A percentile compares a stretch with the other conserved stretches of the same genome.
These are phyloP conservation scores for Redunca redunca DNA, from an alignment of 2,113 vertebrate genomes.

Conservation along the genomic window DNA sequence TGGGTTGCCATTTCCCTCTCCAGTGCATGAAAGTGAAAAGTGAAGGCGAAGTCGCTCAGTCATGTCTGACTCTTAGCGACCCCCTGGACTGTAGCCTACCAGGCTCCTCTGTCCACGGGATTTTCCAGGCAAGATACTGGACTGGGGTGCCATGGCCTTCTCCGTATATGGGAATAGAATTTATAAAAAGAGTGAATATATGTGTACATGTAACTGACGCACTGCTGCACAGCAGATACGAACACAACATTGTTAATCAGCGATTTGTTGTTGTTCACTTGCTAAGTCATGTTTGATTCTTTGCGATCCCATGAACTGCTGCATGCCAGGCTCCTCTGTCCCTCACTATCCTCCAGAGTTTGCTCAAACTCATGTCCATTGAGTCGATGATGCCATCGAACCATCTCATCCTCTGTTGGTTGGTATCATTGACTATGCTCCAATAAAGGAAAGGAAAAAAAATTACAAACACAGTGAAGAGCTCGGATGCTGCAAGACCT, in stretches of 20 bases:
- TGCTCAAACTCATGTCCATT: not conserved
- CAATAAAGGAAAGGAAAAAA: not conserved
- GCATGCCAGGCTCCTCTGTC: not conserved
- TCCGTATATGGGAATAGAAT: not conserved
- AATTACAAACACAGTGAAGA: not conserved
- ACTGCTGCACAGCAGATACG: not conserved
- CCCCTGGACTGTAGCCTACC: too few species aligned
- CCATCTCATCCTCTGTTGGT: not conserved
- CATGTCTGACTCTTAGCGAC: too few species aligned
- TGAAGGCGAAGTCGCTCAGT: too few species aligned
- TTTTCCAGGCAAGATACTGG: too few species aligned
- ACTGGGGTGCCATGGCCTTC: too few species aligned
- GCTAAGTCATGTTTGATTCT: not conserved
- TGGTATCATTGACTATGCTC: not conserved
- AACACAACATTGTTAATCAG: not conserved
- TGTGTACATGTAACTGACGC: not conserved
- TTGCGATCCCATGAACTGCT: not conserved
- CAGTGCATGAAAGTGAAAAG: too few species aligned
- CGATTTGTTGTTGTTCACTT: not conserved
- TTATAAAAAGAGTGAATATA: not conserved
- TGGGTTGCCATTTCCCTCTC: too few species aligned
- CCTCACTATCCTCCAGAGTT: not conserved
- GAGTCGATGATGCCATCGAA: not conserved
- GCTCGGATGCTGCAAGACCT: not conserved
- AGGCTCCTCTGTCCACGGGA: too few species aligned